phyloP scores from a whole-genome alignment of 2,888 invertebrate genomes.

The Athalia cordata region DNA sequence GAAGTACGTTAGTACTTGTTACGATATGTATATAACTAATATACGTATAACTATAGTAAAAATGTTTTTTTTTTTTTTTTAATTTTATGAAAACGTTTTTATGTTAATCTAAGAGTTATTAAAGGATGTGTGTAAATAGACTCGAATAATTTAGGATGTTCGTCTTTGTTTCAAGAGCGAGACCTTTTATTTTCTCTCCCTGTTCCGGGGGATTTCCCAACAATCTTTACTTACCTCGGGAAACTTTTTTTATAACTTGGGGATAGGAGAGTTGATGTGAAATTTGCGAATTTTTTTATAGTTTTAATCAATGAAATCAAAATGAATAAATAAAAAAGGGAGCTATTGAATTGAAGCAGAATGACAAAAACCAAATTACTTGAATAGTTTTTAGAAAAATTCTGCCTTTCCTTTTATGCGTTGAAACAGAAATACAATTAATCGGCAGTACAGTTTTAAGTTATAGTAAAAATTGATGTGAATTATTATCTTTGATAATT shows the following conservation, averaged over 20 bases:
- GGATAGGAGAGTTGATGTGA: too few relatives aligned
- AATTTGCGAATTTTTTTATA: too few relatives aligned
- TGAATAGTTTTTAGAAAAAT: conserved; percentile 20
- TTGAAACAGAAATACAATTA: neutral
- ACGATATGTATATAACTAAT: neutral
- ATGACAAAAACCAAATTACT: conserved; percentile 9
- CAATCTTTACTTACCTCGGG: too few relatives aligned
- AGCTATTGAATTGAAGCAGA: neutral
- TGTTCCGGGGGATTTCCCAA: too few relatives aligned
- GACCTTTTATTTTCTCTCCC: too few relatives aligned
- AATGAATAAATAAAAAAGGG: neutral
- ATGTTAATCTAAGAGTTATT: conserved; percentile 18
- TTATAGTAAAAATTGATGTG: conserved; percentile 23
- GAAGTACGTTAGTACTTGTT: neutral
- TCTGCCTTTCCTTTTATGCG: conserved; percentile 13
- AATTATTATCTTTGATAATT: neutral
- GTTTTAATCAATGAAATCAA: neutral
- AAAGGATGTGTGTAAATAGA: conserved; percentile 8
- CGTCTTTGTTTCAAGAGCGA: neutral
- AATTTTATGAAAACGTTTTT: conserved; percentile 16
- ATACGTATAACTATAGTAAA: neutral
- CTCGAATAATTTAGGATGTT: neutral
- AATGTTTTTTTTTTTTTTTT: neutral
- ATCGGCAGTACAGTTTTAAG: neutral
- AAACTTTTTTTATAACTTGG: too few relatives aligned